phyloP scores from a whole-genome alignment of 2,888 invertebrate species.

The Therioaphis trifolii region DNA sequence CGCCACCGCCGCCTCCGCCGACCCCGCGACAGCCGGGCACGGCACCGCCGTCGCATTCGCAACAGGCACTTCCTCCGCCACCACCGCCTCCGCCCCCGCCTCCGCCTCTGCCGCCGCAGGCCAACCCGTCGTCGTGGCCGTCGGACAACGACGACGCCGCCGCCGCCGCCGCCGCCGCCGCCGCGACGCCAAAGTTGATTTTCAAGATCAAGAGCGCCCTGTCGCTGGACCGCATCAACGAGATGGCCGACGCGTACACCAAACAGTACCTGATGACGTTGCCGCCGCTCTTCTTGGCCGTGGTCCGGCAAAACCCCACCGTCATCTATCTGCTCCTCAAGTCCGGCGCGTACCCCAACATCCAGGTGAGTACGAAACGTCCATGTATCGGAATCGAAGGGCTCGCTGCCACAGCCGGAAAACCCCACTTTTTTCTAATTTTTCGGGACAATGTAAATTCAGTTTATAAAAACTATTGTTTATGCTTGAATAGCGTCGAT shows the following conservation, averaged over 20 bases:
- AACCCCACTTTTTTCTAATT: too few relatives aligned
- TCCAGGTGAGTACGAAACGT: slow-evolving; percentile 69
- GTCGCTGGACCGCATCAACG: slow-evolving; percentile 66
- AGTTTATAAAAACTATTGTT: too few relatives aligned
- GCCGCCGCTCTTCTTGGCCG: slow-evolving; percentile 74
- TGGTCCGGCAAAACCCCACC: slow-evolving; percentile 71
- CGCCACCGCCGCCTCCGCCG: background rate
- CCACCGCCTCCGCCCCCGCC: slow-evolving; percentile 63
- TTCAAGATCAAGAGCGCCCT: slow-evolving; percentile 67
- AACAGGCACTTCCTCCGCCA: too few relatives aligned
- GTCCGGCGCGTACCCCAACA: slow-evolving; percentile 71
- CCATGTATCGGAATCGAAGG: too few relatives aligned
- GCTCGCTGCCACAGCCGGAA: too few relatives aligned
- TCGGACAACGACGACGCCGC: slow-evolving; percentile 61
- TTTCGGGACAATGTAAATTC: too few relatives aligned
- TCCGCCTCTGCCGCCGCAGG: slow-evolving; percentile 55
- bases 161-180: too few relatives aligned
- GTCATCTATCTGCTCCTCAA: slow-evolving; percentile 72
- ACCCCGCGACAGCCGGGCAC: slow-evolving; percentile 1
- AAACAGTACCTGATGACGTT: slow-evolving; percentile 71
- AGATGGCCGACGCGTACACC: slow-evolving; percentile 70
- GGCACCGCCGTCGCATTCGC: slow-evolving; percentile 64
- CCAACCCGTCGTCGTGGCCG: slow-evolving; percentile 64
- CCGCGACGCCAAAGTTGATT: slow-evolving; percentile 61
- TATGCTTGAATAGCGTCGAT: too few relatives aligned